Evolutionary conservation across 2,888 invertebrate genomes (phyloP), one percentile per base, ranked within the genome.

Genomic region (Junonia oenone): DNA sequence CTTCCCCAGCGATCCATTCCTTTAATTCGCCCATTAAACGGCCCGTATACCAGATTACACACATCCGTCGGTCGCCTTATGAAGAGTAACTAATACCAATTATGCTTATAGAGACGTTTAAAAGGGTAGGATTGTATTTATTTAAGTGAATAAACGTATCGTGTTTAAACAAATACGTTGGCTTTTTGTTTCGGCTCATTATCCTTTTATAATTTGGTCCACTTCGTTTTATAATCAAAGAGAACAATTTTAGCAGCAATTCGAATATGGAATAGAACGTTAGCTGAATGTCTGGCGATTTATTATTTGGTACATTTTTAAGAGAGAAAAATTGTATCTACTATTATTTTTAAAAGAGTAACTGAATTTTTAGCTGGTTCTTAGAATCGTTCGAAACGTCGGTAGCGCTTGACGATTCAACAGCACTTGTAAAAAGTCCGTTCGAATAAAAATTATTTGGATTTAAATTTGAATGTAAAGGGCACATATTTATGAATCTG

Each of bases 41-140:
- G 72, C 82, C 87, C 83, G 82, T 87, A 86, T 87, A 79, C 73
- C 72, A 78, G 82, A 85, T 86, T 81, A 82, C 76, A 66, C 58
- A 76, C 82, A 78, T 84, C 86, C 86, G 81, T 67, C 63, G 61
- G 45, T 59, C 57, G 49, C 51, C 50, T 55, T 58, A 58, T 59
- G 61, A 59, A 55, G 49, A 49, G 52, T 55, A 57, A 59, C 58
- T 60, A 61, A 62, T 59, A 63, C 62, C 63, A 63, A 63, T 63
- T 63, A 63, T 54, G 52, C 49, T 49, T 38, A 56, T 54, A 43
- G 55, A 61, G 56, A 59, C 59, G 45, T 62, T 52, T 47, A 38
- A 56, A 59, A 46, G 52, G 56, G 26, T 43, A 17, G 43, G 43
- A 43, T 43, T 26, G 22, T 26, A 17, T 40, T 40, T 40, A n/a